These are phyloP conservation scores for Uria aalge DNA, from an alignment of 2,113 vertebrate species.

Conservation along the genomic window DNA sequence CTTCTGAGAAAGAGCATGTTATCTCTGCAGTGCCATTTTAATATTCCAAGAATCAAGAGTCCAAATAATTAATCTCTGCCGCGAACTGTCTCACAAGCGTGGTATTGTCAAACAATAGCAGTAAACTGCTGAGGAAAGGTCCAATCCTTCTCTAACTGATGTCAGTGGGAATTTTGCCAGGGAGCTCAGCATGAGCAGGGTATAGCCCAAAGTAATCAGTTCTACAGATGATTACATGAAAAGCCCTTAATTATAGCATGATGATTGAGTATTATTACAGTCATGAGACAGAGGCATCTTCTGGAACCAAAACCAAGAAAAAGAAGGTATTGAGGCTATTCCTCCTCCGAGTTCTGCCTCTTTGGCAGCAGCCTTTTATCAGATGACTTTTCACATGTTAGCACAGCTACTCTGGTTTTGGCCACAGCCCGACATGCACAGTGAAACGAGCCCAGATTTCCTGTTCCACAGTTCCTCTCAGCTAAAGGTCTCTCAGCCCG, in stretches of 20 bases:
- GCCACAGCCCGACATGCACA: neutral
- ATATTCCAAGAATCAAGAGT: neutral
- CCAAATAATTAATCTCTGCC: neutral
- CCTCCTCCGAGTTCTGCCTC: neutral
- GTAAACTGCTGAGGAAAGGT: neutral
- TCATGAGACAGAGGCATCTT: conserved; percentile 38
- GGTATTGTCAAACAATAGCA: neutral
- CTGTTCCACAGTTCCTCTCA: conserved; percentile 6
- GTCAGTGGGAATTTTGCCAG: conserved; percentile 29
- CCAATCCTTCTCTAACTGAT: neutral
- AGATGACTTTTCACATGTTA: conserved; percentile 26
- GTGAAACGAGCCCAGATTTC: neutral
- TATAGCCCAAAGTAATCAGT: conserved; percentile 53
- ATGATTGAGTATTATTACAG: conserved; percentile 47
- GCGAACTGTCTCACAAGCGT: neutral
- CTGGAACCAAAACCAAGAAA: conserved; percentile 42
- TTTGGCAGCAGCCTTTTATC: neutral
- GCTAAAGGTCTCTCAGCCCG: neutral
- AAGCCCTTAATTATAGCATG: conserved; percentile 60
- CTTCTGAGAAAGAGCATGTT: neutral
- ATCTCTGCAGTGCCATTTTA: neutral
- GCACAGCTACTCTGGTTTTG: neutral
- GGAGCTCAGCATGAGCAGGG: conserved; percentile 18
- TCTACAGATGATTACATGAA: conserved; percentile 37
- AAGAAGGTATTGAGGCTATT: neutral